phyloP scores from a whole-genome alignment of 2,797 vertebrate genomes.

The Smutsia temminckii region DNA sequence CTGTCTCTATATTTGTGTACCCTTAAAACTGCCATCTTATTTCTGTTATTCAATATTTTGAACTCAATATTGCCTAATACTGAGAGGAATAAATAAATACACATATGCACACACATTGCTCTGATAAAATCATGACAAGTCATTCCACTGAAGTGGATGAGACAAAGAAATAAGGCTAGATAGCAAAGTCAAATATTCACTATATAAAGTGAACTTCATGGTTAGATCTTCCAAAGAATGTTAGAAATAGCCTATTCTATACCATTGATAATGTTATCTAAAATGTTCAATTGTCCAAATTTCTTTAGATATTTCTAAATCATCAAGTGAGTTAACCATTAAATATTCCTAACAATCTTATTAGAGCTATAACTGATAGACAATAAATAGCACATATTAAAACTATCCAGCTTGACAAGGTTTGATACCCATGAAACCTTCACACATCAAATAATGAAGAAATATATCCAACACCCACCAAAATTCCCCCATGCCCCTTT shows the following conservation, averaged over 20 bases:
- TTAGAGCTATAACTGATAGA: neutral
- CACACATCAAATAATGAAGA: neutral
- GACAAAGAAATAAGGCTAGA: conserved; percentile 71
- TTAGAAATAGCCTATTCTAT: neutral
- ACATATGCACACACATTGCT: neutral
- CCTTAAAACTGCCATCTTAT: conserved; percentile 53
- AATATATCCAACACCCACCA: neutral
- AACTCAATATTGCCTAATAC: conserved; percentile 79
- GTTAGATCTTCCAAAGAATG: neutral
- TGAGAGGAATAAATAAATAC: conserved; percentile 79
- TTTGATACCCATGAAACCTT: neutral
- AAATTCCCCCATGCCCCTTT: neutral
- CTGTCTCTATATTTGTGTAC: neutral
- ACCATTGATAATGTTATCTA: neutral
- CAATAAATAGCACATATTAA: neutral
- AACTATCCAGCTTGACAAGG: neutral
- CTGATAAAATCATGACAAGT: conserved; percentile 77
- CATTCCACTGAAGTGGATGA: conserved; percentile 67
- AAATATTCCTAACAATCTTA: neutral
- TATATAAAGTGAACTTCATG: conserved; percentile 3
- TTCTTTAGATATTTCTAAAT: neutral
- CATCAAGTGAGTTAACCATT: neutral
- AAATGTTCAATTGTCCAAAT: neutral
- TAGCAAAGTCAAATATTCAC: conserved; percentile 38
- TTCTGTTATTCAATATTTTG: conserved; percentile 79